Conservation (phyloP, 2,888 invertebrate genomes). For the Drosophila demipolita region DNA sequence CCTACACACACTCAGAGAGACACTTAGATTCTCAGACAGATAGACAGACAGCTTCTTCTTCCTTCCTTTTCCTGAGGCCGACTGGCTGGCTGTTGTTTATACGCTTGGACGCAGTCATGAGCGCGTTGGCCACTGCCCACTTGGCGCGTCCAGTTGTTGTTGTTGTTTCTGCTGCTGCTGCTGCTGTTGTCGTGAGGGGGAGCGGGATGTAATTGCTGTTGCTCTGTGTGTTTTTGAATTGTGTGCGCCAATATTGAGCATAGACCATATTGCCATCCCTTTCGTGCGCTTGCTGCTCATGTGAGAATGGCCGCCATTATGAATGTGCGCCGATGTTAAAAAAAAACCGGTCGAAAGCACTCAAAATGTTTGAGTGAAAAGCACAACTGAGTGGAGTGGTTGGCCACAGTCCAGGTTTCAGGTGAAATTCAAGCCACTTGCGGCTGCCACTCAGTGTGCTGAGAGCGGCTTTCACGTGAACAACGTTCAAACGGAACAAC, state of each 20-base stretch:
- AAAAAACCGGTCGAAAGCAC: slow-evolving; percentile 79
- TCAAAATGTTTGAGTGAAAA: slow-evolving; percentile 67
- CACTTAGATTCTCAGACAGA: background rate
- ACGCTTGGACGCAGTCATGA: slow-evolving; percentile 79
- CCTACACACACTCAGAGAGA: background rate
- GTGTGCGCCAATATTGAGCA: slow-evolving; percentile 46
- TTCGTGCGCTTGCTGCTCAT: slow-evolving; percentile 37
- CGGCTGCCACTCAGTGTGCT: slow-evolving; percentile 81
- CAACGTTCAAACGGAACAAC: slow-evolving; percentile 74
- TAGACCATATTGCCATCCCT: slow-evolving; percentile 41
- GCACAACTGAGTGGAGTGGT: slow-evolving; percentile 31
- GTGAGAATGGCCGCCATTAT: slow-evolving; percentile 77
- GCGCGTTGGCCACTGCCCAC: slow-evolving; percentile 82
- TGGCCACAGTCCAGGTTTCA: slow-evolving; percentile 43
- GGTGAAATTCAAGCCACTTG: slow-evolving; percentile 82
- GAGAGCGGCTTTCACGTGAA: slow-evolving; percentile 84
- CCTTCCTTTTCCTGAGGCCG: slow-evolving; percentile 53
- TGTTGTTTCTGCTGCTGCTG: slow-evolving; percentile 16
- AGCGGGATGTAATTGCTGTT: slow-evolving; percentile 66
- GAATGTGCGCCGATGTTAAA: slow-evolving; percentile 69
- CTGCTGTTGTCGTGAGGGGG: slow-evolving; percentile 28
- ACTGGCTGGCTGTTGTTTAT: slow-evolving; percentile 57
- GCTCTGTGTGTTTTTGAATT: slow-evolving; percentile 33
- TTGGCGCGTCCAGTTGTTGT: slow-evolving; percentile 43
- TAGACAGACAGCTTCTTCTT: slow-evolving; percentile 18